Evolutionary conservation across 2,113 vertebrate species (phyloP).

Genomic region (Chloebia gouldiae): DNA sequence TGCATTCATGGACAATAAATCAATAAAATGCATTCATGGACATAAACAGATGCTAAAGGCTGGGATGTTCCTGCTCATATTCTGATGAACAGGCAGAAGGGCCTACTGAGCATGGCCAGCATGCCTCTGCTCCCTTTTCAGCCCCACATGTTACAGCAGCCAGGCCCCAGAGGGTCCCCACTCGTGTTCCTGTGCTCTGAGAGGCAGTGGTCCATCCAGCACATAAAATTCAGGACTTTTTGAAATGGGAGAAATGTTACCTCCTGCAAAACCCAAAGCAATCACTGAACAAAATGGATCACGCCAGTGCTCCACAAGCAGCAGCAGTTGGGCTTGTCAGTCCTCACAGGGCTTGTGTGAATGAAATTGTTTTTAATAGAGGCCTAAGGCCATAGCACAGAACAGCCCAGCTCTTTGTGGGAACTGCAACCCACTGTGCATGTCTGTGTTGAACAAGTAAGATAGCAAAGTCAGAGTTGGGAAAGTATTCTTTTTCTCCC

Average conservation of each 20-base stretch:
- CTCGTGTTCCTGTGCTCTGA: background rate
- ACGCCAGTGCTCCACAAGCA: background rate
- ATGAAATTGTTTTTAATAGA: conserved; percentile 61
- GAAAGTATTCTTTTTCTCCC: background rate
- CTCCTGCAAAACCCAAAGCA: conserved; percentile 34
- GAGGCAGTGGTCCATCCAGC: background rate
- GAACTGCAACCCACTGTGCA: background rate
- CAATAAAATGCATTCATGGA: background rate
- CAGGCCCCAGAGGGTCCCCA: background rate
- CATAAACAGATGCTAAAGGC: background rate
- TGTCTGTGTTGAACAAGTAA: background rate
- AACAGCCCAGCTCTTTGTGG: conserved; percentile 45
- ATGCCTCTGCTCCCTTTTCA: background rate
- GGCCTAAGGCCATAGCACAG: conserved; percentile 48
- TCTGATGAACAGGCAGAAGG: background rate
- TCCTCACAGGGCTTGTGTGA: conserved; percentile 50
- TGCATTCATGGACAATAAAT: background rate
- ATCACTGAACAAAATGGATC: conserved; percentile 49
- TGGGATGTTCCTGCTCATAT: background rate
- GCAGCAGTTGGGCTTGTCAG: conserved; percentile 51
- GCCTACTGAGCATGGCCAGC: background rate
- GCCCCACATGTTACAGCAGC: background rate
- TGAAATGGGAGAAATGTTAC: background rate
- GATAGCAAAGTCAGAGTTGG: background rate
- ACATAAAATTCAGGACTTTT: background rate